These are phyloP conservation scores for Mesorhabditis sp. DNA, from an alignment of 2,888 invertebrate species.

Conservation along the genomic window DNA sequence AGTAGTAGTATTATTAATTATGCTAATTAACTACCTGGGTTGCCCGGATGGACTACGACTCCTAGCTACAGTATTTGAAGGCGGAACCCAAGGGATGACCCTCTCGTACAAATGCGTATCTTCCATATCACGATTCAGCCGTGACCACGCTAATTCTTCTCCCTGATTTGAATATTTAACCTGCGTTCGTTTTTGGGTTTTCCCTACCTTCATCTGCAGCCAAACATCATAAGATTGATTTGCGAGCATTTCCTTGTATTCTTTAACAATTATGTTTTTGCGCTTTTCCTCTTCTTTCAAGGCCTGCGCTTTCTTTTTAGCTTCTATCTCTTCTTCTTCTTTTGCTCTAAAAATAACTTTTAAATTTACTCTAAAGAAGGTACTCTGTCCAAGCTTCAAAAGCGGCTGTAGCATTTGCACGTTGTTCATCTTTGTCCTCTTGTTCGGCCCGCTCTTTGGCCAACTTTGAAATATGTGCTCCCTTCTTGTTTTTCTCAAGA, in stretches of 20 bases:
- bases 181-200: too few relatives aligned
- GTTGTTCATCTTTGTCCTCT: neutral
- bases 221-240: neutral
- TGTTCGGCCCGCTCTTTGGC: neutral
- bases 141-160: neutral
- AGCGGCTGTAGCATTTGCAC: neutral
- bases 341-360: too few relatives aligned
- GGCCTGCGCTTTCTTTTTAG: neutral
- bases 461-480: neutral
- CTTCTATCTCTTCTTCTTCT: neutral
- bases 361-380: too few relatives aligned
- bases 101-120: too few relatives aligned
- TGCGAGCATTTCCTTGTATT: neutral
- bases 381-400: neutral
- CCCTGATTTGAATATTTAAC: too few relatives aligned
- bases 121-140: too few relatives aligned
- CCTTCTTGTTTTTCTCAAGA: neutral
- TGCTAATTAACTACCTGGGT: too few relatives aligned
- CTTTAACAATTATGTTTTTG: neutral
- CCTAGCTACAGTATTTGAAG: neutral
- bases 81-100: neutral
- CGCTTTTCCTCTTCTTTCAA: neutral
- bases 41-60: neutral
- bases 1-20: too few relatives aligned
- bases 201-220: neutral